Evolutionary conservation across 2,888 invertebrate genomes (phyloP), one percentile per base, ranked within the genome.

Genomic region (Caradrina clavipalpis): DNA sequence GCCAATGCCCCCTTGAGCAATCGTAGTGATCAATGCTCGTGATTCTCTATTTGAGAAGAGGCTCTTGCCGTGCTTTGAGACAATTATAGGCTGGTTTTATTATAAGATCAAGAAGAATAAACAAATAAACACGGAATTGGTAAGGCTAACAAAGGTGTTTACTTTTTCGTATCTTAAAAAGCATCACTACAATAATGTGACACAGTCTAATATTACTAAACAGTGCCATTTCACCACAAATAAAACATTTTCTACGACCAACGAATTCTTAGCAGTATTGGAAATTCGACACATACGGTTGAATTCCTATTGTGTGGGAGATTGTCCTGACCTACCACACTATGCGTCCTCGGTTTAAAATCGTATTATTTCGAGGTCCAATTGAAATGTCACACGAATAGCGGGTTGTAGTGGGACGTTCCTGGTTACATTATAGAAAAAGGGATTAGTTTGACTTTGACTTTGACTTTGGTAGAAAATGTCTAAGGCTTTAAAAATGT

Each of bases 321-420:
- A 60, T 68, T 69, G 69, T 57, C 62, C 69, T 19, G 50, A 58
- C 70, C 54, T 56, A 50, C 68, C 57, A 61, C 73, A 75, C 74
- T 76, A 75, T 77, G 63, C 69, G 73, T 56, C 56, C 49, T 69
- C 71, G 73, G 71, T 74, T 81, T 50, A 62, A 69, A 67, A 83
- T 81, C 82, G 72, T 82, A 85, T 86, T 86, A 86, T 82, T 85
- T 86, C 72, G 80, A 70, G 65, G 39, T 73, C 63, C 67, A 69
- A 81, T 68, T 78, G 81, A 85, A 82, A 85, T 82, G 82, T 86
- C 78, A 73, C 71, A 69, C 60, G 65, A 63, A 56, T 47, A 64
- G 69, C 64, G 67, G 45, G 76, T 61, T 71, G 76, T 21, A 69
- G 70, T 75, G 49, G 35, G 31, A n/a, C 22, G 31, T 1, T 56